A percentile compares a stretch with the other conserved stretches of the same genome.
Conservation (phyloP, 2,113 vertebrate species). For the Plecturocebus donacophilus region DNA sequence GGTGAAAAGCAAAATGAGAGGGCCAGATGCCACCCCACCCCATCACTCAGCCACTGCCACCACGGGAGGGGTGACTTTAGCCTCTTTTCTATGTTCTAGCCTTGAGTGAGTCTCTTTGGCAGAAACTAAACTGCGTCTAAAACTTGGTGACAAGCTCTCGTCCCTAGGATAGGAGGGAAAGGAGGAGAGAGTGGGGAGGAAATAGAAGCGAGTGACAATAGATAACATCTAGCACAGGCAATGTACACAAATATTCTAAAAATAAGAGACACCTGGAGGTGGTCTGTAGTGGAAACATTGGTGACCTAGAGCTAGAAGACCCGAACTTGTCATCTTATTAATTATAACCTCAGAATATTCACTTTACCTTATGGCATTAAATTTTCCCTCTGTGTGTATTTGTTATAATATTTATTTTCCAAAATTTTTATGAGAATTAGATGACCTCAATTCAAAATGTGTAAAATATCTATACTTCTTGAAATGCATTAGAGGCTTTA, state of each 20-base stretch:
- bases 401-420: not conserved
- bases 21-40: not conserved
- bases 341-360: not conserved
- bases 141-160: not conserved
- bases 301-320: not conserved
- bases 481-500: not conserved
- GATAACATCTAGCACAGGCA: not conserved
- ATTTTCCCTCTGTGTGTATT: not conserved
- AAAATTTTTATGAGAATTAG: not conserved
- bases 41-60: not conserved
- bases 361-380: not conserved
- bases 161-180: not conserved
- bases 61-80: too few relatives aligned
- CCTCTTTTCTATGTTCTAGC: not conserved
- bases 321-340: not conserved
- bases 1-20: not conserved
- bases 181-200: not conserved
- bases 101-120: not conserved
- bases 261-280: not conserved
- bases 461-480: not conserved
- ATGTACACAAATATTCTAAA: not conserved
- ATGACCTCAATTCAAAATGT: not conserved
- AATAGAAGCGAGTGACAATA: not conserved
- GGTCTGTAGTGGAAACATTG: too few relatives aligned
- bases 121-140: not conserved